Conservation (phyloP, 2,888 invertebrate species). For the Melieria crassipennis region DNA sequence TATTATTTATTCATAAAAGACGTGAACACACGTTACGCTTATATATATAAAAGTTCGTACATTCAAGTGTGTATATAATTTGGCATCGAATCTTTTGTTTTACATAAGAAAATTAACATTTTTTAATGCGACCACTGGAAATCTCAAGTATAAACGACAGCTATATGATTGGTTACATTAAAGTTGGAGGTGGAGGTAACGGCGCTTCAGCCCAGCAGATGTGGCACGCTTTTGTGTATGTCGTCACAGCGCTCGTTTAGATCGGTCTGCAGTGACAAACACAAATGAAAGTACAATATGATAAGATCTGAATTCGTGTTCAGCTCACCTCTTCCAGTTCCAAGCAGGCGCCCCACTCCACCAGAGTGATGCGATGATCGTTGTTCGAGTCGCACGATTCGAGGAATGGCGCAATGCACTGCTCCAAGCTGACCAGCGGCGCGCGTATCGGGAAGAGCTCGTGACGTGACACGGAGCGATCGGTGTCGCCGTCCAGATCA, state of each 20-base stretch:
- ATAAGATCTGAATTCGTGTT: not conserved
- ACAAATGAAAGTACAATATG: not conserved
- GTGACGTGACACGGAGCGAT: constrained; percentile 90
- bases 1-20: no score
- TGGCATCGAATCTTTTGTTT: no score
- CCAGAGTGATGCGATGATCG: constrained; percentile 89
- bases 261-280: constrained; percentile 71
- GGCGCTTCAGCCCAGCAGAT: constrained; percentile 54
- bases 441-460: constrained; percentile 97
- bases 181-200: no score
- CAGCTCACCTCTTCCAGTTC: constrained; percentile 80
- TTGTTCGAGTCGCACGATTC: constrained; percentile 88
- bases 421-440: constrained; percentile 93
- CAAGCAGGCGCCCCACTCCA: constrained; percentile 92
- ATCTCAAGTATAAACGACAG: no score
- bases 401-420: constrained; percentile 96
- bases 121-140: no score
- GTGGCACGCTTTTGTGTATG: constrained; percentile 69
- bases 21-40: no score
- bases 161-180: no score
- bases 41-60: no score
- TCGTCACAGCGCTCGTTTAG: constrained; percentile 84
- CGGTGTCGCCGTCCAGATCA: constrained; percentile 93
- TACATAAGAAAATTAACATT: no score
- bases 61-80: no score